Base-by-base conservation (phyloP, 2,888 invertebrate genomes). In the Cenopis cana region DNA sequence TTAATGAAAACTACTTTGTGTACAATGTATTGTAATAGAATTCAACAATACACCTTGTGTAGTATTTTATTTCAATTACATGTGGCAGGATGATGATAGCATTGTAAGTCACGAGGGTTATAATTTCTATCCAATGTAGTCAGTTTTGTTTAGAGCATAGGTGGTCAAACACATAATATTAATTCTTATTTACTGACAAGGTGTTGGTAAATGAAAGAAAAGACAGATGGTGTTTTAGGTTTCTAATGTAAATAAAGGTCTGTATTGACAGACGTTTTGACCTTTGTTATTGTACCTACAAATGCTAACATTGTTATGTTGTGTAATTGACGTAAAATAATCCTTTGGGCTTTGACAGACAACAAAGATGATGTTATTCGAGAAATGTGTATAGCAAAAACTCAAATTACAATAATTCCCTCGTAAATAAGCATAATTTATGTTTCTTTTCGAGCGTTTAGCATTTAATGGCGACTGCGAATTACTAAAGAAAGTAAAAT, bases 291-390 rank as follows among this genome's bases (percentile, higher is more conserved):
- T 3, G 24, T 24, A 24, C 24, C 24, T 24, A 46, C n/a, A n/a
- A n/a, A n/a, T 5, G n/a, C 10, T 46, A 61, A 29, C 60, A 49
- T 29, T 17, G 29, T 29, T 29, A 79, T 81, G 83, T 81, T 86
- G 85, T 82, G 85, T 85, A 85, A 85, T 77, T 64, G 33, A 18
- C 56, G 46, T 52, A 50, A 1, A 46, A 46, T 6, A n/a, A 46
- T 1, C 6, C 46, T 5, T 0, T 12, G 5, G 41, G 5, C 14
- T n/a, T n/a, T 5, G 41, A n/a, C n/a, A 46, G 46, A 5, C n/a
- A 6, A 8, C 46, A 46, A 46, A 41, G 24, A 8, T 33, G 33
- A 33, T 33, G 33, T 33, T 33, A 33, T 33, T 33, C 33, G 33
- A 33, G 46, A 14, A 46, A 46, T 46, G n/a, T 1, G n/a, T 6